Base-by-base conservation (phyloP, 2,888 invertebrate genomes). In the Tiphia femorata region DNA sequence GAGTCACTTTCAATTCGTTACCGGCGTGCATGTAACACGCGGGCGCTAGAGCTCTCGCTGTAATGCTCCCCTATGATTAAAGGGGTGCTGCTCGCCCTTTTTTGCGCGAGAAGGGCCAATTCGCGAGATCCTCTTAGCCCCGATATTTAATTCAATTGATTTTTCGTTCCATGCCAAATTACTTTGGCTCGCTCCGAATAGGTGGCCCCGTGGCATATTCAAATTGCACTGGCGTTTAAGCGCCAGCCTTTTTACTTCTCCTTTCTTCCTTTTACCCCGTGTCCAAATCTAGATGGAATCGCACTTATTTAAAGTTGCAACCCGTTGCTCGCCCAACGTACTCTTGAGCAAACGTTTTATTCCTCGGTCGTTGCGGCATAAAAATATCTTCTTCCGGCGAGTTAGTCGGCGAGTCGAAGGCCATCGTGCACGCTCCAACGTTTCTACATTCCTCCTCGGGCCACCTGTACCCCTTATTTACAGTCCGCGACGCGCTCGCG, bases 381-480 rank as follows among this genome's bases (percentile, higher is more conserved):
- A n/a, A n/a, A n/a, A n/a, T n/a, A n/a, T n/a, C n/a, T n/a, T n/a
- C n/a, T n/a, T n/a, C n/a, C n/a, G 12, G 33, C 33, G 4, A 33
- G 33, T 14, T 33, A 6, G 33, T 14, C 4, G 33, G 12, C 33
- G 10, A n/a, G 6, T 33, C 12, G 8, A 33, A n/a, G 14, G 33
- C 33, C 33, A 33, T 7, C 29, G 29, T 12, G 3, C 3, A 7
- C 29, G 29, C 6, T 33, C 12, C 1, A 33, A 12, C 33, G 33
- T 14, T 33, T 33, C 12, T 5, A 14, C 8, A 33, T 48, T 19
- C 14, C 38, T 48, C 27, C 10, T n/a, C 5, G 27, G 49, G 33
- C 54, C 63, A 59, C 51, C 63, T 63, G 57, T 50, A 51, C 41
- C 51, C 51, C 43, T 63, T 59, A 60, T 63, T 63, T 60, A 57